Evolutionary conservation across 2,888 invertebrate species (phyloP).

Genomic region (Drosophila meridionalis): DNA sequence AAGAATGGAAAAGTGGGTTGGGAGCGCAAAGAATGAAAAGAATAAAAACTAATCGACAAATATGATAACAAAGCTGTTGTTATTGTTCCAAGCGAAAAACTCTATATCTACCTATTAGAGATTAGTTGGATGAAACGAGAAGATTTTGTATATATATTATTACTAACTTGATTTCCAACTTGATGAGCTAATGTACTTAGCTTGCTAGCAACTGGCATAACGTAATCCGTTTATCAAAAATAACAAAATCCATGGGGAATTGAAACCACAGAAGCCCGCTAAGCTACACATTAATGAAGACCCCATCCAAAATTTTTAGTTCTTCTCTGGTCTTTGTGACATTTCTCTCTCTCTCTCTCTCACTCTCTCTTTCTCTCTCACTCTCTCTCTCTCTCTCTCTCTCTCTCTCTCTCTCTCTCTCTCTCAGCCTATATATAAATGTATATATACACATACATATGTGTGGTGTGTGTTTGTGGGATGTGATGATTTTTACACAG

Average conservation of each 20-base stretch:
- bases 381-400: not conserved
- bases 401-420: not conserved
- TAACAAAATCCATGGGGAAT: constrained; percentile 56
- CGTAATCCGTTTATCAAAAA: constrained; percentile 65
- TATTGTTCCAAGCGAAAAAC: not conserved
- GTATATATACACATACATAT: too few species aligned
- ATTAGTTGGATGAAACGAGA: not conserved
- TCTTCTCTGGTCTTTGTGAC: not conserved
- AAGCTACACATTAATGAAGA: constrained; percentile 48
- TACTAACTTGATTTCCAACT: not conserved
- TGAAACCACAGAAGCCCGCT: constrained; percentile 51
- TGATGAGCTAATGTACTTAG: not conserved
- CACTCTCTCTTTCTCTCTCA: not conserved
- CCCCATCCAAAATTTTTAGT: not conserved
- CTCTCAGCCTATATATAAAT: not conserved
- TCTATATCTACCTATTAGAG: not conserved
- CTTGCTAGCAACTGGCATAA: constrained; percentile 24
- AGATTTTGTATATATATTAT: not conserved
- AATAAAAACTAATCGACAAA: constrained; percentile 8
- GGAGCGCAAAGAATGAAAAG: not conserved
- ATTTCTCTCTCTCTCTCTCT: not conserved
- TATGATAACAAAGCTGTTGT: constrained; percentile 21
- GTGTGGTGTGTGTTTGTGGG: too few species aligned
- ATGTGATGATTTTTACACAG: too few species aligned
- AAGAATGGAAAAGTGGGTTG: not conserved